Evolutionary conservation across 2,113 vertebrate genomes (phyloP).

Genomic region (Leptobrachium leishanense): DNA sequence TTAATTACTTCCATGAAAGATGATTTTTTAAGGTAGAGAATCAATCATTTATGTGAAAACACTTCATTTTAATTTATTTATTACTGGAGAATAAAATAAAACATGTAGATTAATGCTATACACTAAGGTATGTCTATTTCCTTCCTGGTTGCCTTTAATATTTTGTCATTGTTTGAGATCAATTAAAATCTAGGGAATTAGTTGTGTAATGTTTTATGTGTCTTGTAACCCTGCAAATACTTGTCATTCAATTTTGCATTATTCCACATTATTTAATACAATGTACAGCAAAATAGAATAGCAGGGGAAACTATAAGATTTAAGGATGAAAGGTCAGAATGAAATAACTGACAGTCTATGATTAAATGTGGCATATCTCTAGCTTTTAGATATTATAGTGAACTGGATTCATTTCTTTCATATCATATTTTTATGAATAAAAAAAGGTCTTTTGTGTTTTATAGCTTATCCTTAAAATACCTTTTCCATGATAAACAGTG

Average conservation of each 20-base stretch:
- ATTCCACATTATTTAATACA: constrained; percentile 20
- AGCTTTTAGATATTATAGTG: constrained; percentile 7
- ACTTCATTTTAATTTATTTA: too few relatives aligned
- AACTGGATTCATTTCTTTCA: constrained; percentile 7
- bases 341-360: constrained; percentile 3
- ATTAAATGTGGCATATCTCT: constrained; percentile 23
- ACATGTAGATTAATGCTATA: too few relatives aligned
- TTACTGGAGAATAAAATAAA: too few relatives aligned
- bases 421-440: background rate
- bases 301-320: constrained; percentile 15
- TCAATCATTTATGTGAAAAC: too few relatives aligned
- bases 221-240: constrained; percentile 11
- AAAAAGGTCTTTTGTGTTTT: background rate
- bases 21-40: too few relatives aligned
- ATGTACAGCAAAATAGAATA: constrained; percentile 20
- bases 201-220: constrained; percentile 7
- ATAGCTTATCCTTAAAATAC: constrained; percentile 6
- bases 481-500: background rate
- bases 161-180: constrained; percentile 20
- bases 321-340: constrained; percentile 8
- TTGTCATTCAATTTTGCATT: constrained; percentile 29
- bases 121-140: constrained; percentile 23
- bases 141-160: constrained; percentile 31
- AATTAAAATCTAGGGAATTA: constrained; percentile 15
- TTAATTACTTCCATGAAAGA: too few relatives aligned